Percentiles rank a stretch among this genome's conserved stretches.
Evolutionary conservation across 2,797 vertebrate species (phyloP).

Genomic region (Microctenopoma steveboyesi): DNA sequence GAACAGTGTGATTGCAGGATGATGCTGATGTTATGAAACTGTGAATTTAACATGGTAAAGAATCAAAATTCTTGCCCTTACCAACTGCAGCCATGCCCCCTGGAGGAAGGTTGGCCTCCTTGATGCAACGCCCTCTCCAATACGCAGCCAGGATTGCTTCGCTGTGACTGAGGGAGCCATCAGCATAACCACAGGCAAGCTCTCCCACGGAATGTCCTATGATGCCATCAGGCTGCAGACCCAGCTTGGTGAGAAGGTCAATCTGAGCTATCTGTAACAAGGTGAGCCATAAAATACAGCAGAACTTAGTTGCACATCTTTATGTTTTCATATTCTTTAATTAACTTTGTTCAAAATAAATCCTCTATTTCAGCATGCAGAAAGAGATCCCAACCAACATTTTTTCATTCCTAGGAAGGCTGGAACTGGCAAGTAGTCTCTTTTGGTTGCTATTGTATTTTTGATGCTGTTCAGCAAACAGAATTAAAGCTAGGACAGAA

Average conservation of each 20-base stretch:
- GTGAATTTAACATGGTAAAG: not conserved
- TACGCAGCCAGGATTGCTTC: conserved; percentile 93
- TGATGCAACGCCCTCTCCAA: conserved; percentile 95
- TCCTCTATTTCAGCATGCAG: too few relatives aligned
- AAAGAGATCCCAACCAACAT: too few relatives aligned
- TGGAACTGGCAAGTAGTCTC: too few relatives aligned
- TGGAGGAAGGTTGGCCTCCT: conserved; percentile 89
- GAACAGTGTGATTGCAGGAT: too few relatives aligned
- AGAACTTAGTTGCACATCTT: not conserved
- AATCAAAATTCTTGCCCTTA: conserved; percentile 68
- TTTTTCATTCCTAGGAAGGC: too few relatives aligned
- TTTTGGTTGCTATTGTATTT: too few relatives aligned
- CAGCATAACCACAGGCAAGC: conserved; percentile 94
- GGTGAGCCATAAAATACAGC: not conserved
- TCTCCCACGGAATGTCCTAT: conserved; percentile 96
- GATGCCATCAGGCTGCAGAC: conserved; percentile 92
- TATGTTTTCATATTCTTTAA: too few relatives aligned
- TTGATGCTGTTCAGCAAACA: too few relatives aligned
- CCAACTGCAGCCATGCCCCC: conserved; percentile 98
- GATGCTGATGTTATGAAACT: too few relatives aligned
- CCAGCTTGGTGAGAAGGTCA: conserved; percentile 89
- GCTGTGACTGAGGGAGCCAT: conserved; percentile 88
- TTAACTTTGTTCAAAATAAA: too few relatives aligned
- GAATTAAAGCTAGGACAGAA: too few relatives aligned
- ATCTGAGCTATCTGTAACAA: conserved; percentile 91